Percentiles rank a stretch among this genome's conserved stretches.
These are phyloP conservation scores for Sarcophaga carnaria DNA, from an alignment of 2,888 invertebrate genomes.

Conservation along the genomic window DNA sequence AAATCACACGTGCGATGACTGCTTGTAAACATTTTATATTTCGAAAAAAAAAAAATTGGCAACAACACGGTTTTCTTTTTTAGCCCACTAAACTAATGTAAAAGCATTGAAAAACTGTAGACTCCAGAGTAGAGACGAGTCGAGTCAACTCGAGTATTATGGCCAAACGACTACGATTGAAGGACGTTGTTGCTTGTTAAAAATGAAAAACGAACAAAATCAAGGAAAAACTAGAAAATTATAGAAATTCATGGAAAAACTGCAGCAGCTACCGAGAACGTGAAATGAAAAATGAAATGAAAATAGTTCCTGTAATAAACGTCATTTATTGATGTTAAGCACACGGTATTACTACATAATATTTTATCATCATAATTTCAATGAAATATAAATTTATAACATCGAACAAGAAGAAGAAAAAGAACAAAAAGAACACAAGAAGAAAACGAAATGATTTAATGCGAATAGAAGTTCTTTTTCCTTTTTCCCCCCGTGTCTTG, in stretches of 20 bases:
- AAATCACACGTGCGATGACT: conserved; percentile 62
- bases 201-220: neutral
- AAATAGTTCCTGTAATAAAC: conserved; percentile 52
- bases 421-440: neutral
- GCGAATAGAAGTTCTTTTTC: too few relatives aligned
- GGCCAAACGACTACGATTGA: conserved; percentile 55
- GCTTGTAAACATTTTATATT: conserved; percentile 50
- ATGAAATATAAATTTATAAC: conserved; percentile 11
- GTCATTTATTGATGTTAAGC: conserved; percentile 64
- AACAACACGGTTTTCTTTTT: conserved; percentile 5
- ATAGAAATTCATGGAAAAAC: neutral
- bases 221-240: conserved; percentile 20
- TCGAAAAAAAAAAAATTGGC: conserved; percentile 51
- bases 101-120: conserved; percentile 23
- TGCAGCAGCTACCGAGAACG: neutral
- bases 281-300: neutral
- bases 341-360: conserved; percentile 61
- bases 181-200: conserved; percentile 35
- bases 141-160: conserved; percentile 25
- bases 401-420: neutral
- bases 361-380: conserved; percentile 43
- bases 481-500: neutral
- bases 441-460: conserved; percentile 22
- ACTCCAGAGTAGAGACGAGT: neutral
- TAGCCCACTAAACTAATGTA: neutral